Percentiles rank a stretch among this genome's conserved stretches.
These are phyloP conservation scores for Stercorarius parasiticus DNA, from an alignment of 2,113 vertebrate genomes.

Conservation along the genomic window DNA sequence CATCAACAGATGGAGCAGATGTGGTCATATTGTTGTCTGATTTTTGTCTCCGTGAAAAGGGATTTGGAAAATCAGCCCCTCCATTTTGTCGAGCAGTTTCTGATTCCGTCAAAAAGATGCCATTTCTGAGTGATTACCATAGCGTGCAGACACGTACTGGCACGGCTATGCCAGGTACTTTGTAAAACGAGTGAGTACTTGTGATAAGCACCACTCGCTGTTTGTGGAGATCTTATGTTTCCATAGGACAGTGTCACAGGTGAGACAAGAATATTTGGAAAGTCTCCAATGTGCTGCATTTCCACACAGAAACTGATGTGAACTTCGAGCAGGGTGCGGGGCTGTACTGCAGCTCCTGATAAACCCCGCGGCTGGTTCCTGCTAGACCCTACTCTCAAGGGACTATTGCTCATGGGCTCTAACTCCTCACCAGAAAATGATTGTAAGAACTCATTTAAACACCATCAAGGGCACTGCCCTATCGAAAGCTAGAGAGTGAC, in stretches of 20 bases:
- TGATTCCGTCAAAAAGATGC: neutral
- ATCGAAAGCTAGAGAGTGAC: neutral
- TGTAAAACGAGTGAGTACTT: neutral
- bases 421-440: neutral
- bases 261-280: neutral
- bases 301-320: neutral
- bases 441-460: neutral
- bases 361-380: neutral
- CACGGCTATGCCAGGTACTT: neutral
- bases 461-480: accelerated
- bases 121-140: neutral
- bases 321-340: neutral
- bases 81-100: neutral
- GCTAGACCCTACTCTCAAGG: neutral
- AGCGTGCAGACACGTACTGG: accelerated
- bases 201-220: neutral
- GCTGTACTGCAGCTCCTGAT: neutral
- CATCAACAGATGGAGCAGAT: neutral
- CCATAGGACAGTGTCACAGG: neutral
- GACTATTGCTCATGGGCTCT: neutral
- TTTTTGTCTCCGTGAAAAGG: neutral
- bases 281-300: neutral
- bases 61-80: neutral
- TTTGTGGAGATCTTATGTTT: neutral
- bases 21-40: neutral